Base-by-base conservation (phyloP, 2,888 invertebrate genomes). In the Cephus pulcher region DNA sequence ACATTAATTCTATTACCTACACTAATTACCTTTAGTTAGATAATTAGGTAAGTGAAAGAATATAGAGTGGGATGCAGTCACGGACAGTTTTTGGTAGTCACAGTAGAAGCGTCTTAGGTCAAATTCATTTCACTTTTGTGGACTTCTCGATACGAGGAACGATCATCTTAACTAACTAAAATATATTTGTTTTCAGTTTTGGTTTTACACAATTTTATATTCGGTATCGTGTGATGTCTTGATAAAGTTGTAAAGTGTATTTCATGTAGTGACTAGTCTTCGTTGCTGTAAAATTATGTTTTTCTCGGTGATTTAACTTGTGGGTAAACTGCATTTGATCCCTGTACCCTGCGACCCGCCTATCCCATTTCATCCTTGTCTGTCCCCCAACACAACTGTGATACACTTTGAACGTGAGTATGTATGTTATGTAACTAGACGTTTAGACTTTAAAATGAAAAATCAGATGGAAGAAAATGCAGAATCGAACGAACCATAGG, bases 381-480 rank as follows among this genome's bases (percentile, higher is more conserved):
- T 88, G 86, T 88, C 87, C 88, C 88, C 86, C 87, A 89, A 90
- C 87, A 90, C 88, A 91, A 90, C 91, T 91, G 91, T 91, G 91
- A 91, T 91, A 91, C 90, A 89, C 88, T 90, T 87, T 88, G 85
- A 88, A 88, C 84, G 87, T 84, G 84, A 83, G 84, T 87, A 88
- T 87, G 84, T 86, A 87, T 86, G 81, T 84, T 86, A 89, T 88
- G 88, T 88, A 88, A 89, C 87, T 89, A 89, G 86, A 88, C 87
- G 84, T 87, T 88, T 90, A 89, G 88, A 86, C 84, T 86, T 88
- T 85, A 88, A 88, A 85, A 78, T 85, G 84, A 82, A 77, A 80
- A 79, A 86, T 70, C 71, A 69, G 68, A 80, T 77, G 80, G 80
- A 82, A 84, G 80, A 83, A 86, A 85, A 86, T 86, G 85, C 85